Percentiles rank a stretch among this genome's conserved stretches.
These are phyloP conservation scores for Drosophila pseudotalamancana DNA, from an alignment of 2,888 invertebrate species.

Conservation along the genomic window DNA sequence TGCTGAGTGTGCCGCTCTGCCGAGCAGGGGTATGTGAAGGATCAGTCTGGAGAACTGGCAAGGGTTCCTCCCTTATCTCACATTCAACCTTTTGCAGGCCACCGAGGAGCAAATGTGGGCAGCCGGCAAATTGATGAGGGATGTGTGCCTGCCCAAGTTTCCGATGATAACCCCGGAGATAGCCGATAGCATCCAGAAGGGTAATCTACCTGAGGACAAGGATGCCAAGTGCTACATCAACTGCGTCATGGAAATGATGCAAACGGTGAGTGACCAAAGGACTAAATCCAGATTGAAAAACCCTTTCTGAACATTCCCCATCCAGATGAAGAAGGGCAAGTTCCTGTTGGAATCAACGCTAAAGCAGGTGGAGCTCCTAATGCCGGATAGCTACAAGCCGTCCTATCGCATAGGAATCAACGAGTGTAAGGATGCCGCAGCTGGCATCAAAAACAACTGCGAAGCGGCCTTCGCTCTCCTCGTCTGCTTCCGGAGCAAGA, in stretches of 20 bases:
- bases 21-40: constrained; percentile 35
- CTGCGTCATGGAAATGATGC: constrained; percentile 85
- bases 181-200: constrained; percentile 76
- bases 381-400: constrained; percentile 81
- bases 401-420: constrained; percentile 72
- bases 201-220: constrained; percentile 79
- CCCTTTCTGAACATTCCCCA: too few species aligned
- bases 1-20: constrained; percentile 30
- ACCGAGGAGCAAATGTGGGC: constrained; percentile 87
- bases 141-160: constrained; percentile 88
- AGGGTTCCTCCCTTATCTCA: background rate
- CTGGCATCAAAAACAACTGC: constrained; percentile 82
- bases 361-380: constrained; percentile 82
- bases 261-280: constrained; percentile 85
- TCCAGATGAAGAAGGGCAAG: constrained; percentile 83
- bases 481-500: constrained; percentile 71
- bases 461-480: constrained; percentile 79
- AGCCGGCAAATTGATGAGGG: constrained; percentile 87
- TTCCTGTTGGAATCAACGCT: constrained; percentile 79
- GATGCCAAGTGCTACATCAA: constrained; percentile 85
- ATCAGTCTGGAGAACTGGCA: background rate
- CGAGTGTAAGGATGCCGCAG: constrained; percentile 76
- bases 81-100: constrained; percentile 56
- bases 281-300: too few species aligned
- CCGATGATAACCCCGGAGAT: constrained; percentile 76